phyloP scores from a whole-genome alignment of 2,888 invertebrate species.

The Parasteatoda lunata region DNA sequence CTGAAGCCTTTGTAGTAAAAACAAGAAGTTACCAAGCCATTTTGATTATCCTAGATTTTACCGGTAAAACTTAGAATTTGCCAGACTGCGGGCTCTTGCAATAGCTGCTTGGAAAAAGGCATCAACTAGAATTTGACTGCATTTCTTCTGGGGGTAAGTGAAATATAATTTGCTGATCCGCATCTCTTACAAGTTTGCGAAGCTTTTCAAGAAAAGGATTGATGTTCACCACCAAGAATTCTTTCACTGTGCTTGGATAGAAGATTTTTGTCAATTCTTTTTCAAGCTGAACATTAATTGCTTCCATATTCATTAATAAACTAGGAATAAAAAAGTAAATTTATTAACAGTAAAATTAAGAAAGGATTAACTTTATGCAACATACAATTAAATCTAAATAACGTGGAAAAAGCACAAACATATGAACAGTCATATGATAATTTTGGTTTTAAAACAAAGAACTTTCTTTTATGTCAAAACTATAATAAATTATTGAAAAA shows the following conservation, averaged over 20 bases:
- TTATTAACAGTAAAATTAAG: background rate
- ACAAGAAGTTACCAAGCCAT: no score
- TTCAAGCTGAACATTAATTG: conserved; percentile 59
- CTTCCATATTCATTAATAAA: conserved; percentile 64
- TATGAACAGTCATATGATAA: background rate
- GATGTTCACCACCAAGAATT: conserved; percentile 61
- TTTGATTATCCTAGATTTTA: no score
- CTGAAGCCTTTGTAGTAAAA: no score
- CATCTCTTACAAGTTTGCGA: conserved; percentile 62
- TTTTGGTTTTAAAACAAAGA: background rate
- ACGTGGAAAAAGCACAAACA: no score
- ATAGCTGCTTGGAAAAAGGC: no score
- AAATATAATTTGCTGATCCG: conserved; percentile 63
- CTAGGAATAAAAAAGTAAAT: conserved; percentile 17
- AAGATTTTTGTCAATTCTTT: conserved; percentile 48
- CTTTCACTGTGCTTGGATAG: conserved; percentile 59
- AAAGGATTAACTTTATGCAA: background rate
- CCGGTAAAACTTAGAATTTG: no score
- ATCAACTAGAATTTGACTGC: conserved; percentile 51
- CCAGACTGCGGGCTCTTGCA: no score
- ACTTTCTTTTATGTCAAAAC: no score
- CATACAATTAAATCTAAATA: no score
- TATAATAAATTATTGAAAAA: no score
- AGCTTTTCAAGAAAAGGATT: conserved; percentile 61
- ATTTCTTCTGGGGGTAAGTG: conserved; percentile 60